These are phyloP conservation scores for Drosophila takahashii DNA, from an alignment of 1,140 invertebrate species.

Conservation along the genomic window DNA sequence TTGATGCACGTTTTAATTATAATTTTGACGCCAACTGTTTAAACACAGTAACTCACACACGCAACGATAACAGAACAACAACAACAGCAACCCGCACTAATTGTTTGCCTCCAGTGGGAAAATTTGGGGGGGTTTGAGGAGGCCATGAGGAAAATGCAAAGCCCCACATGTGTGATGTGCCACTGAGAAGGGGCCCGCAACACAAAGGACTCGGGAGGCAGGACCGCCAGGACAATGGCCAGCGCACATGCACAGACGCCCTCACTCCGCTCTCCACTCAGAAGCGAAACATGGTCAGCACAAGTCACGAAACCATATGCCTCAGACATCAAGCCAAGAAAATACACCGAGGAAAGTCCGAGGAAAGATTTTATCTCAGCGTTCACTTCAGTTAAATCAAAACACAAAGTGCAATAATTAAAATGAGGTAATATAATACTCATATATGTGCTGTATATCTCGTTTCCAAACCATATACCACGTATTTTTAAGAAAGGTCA, in stretches of 20 bases:
- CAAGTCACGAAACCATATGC: conserved; percentile 48
- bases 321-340: conserved; percentile 6
- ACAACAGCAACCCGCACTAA: conserved; percentile 33
- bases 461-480: too few relatives aligned
- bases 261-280: conserved; percentile 11
- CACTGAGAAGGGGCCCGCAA: background rate
- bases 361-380: conserved; percentile 2
- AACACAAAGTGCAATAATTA: too few relatives aligned
- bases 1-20: conserved; percentile 83
- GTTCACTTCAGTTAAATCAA: background rate
- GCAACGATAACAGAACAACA: conserved; percentile 28
- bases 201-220: conserved; percentile 21
- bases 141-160: conserved; percentile 5
- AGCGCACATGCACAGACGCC: conserved; percentile 31
- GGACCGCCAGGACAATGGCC: conserved; percentile 58
- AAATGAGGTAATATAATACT: too few relatives aligned
- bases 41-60: conserved; percentile 55
- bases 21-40: conserved; percentile 82
- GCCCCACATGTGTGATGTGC: conserved; percentile 12
- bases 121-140: background rate
- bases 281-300: conserved; percentile 56
- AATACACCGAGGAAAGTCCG: conserved; percentile 32
- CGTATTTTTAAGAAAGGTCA: too few relatives aligned
- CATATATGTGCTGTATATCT: too few relatives aligned
- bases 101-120: conserved; percentile 32